phyloP scores from a whole-genome alignment of 2,888 invertebrate genomes.

The Bembecia ichneumoniformis region DNA sequence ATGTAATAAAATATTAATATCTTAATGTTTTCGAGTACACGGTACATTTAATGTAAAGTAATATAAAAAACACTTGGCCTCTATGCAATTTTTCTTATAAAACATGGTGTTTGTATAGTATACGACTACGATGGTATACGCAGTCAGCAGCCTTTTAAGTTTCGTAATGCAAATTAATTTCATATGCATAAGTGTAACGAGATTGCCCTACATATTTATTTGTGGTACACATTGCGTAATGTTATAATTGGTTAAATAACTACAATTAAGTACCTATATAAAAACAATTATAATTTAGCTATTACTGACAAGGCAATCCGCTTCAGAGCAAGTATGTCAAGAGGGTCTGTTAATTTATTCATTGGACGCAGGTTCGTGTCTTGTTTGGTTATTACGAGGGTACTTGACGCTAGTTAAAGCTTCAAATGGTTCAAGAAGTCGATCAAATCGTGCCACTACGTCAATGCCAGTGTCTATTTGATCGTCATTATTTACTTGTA shows the following conservation, averaged over 20 bases:
- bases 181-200: conserved; percentile 13
- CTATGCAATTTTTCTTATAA: no score
- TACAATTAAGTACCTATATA: conserved; percentile 19
- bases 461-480: background rate
- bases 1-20: no score
- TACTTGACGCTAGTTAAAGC: conserved; percentile 40
- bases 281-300: conserved; percentile 40
- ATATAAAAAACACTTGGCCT: no score
- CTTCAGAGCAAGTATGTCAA: conserved; percentile 60
- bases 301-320: conserved; percentile 61
- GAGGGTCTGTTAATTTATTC: conserved; percentile 69
- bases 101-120: no score
- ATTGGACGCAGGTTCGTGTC: conserved; percentile 52
- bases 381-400: conserved; percentile 47
- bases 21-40: no score
- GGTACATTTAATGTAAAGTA: no score
- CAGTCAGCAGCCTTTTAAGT: background rate
- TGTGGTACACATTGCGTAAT: conserved; percentile 16
- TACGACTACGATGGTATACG: background rate
- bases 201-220: conserved; percentile 25
- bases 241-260: conserved; percentile 20
- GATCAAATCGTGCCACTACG: conserved; percentile 27
- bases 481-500: no score
- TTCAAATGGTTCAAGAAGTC: conserved; percentile 37
- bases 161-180: conserved; percentile 18